Base-by-base conservation (phyloP, 2,888 invertebrate species). In the Agonopterix heracliana region DNA sequence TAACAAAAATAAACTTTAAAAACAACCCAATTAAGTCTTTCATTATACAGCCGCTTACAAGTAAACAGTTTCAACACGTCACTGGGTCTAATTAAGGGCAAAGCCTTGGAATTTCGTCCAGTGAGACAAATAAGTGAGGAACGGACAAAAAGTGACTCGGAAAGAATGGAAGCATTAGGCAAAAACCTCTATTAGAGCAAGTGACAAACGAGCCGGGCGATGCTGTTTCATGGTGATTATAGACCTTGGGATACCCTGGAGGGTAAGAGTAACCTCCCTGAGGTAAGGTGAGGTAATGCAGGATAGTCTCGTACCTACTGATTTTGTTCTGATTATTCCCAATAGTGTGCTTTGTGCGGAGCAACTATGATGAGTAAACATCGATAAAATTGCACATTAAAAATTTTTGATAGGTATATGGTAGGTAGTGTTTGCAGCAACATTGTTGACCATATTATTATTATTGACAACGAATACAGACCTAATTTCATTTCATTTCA, bases 161-260 rank as follows among this genome's bases (percentile, higher is more conserved):
- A 76, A 73, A 75, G 71, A 76, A 75, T 68, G 63, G 60, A 63
- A 56, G 64, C 60, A 67, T 70, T 68, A 64, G 63, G 66, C 66
- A 74, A 76, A 77, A 76, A 74, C 74, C 63, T 71, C 74, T 72
- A 74, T 76, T 75, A 71, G 64, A 54, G 56, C 58, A 56, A 49
- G 72, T 78, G 77, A 79, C 71, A 74, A 73, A 78, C 69, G 74
- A 71, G 61, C 63, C 47, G 52, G 50, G 52, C 61, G 56, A 57
- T 66, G 63, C 64, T 66, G 67, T 69, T 71, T 66, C 69, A 69
- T 66, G 66, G 66, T 66, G 67, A 74, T 76, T 71, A 71, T 65
- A 64, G 56, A 58, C 52, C 26, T 56, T 14, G 36, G 47, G 11
- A 10, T 38, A 2, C 47, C 47, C 47, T 5, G n/a, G 48, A 52